A percentile compares a stretch with the other conserved stretches of the same genome.
phyloP scores from a whole-genome alignment of 1,140 invertebrate genomes.

The Trachelipus rathkii region DNA sequence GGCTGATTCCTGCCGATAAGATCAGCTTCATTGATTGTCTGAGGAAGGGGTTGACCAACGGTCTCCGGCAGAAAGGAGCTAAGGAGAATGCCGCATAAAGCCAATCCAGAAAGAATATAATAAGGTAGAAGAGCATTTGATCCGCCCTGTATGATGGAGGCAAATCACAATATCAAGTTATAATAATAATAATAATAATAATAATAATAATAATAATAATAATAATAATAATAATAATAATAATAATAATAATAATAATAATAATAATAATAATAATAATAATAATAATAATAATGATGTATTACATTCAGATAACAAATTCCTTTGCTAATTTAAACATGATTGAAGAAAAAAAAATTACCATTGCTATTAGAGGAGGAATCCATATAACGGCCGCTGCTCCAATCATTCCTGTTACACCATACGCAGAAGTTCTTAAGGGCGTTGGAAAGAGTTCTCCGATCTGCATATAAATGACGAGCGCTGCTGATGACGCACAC shows the following conservation, averaged over 20 bases:
- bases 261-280: too few species aligned
- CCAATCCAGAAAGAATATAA: constrained; percentile 42
- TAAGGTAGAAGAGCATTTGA: constrained; percentile 27
- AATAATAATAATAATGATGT: neutral
- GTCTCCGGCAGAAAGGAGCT: constrained; percentile 48
- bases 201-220: too few species aligned
- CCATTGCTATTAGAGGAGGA: constrained; percentile 30
- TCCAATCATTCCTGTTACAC: constrained; percentile 42
- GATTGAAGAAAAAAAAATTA: neutral
- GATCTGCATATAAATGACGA: constrained; percentile 52
- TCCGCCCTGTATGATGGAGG: constrained; percentile 20
- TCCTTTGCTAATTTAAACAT: neutral
- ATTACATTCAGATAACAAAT: neutral
- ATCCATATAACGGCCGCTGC: constrained; percentile 20
- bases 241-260: too few species aligned
- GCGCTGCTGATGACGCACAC: constrained; percentile 34
- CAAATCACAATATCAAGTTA: neutral
- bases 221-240: too few species aligned
- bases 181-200: neutral
- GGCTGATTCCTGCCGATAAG: constrained; percentile 25
- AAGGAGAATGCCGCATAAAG: constrained; percentile 37
- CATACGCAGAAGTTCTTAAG: constrained; percentile 51
- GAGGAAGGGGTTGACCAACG: constrained; percentile 45
- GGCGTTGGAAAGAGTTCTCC: constrained; percentile 53
- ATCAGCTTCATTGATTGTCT: constrained; percentile 46